Conservation (phyloP, 1,140 invertebrate genomes). For the Ptiloglossa arizonensis region DNA sequence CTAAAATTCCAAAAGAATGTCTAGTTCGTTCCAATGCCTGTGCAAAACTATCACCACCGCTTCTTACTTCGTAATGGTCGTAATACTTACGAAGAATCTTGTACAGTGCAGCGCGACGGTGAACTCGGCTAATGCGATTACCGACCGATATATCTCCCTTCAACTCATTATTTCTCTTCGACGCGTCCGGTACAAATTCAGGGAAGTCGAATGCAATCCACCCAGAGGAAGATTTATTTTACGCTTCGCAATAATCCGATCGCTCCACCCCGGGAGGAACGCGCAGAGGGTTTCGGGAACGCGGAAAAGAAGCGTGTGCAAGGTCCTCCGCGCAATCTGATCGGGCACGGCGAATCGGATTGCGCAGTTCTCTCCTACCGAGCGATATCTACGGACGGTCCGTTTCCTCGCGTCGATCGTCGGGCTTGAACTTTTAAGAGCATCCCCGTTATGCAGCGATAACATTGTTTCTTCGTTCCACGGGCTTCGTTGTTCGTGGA, state of each 20-base stretch:
- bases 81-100: too few species aligned
- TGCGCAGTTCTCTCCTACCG: too few species aligned
- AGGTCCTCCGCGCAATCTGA: neutral
- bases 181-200: neutral
- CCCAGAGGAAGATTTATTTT: neutral
- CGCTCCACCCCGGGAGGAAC: neutral
- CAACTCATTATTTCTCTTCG: neutral
- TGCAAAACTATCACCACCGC: too few species aligned
- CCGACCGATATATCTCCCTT: neutral
- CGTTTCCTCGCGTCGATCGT: conserved; percentile 29
- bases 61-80: too few species aligned
- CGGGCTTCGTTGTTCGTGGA: neutral
- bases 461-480: conserved; percentile 52
- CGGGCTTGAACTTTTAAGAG: conserved; percentile 31
- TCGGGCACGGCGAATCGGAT: neutral
- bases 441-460: conserved; percentile 41
- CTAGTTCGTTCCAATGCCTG: too few species aligned
- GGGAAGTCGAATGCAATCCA: neutral
- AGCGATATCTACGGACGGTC: neutral
- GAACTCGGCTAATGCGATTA: too few species aligned
- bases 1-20: too few species aligned
- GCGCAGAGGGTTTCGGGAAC: neutral
- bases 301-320: neutral
- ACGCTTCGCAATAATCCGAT: neutral
- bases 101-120: too few species aligned